Evolutionary conservation across 2,888 invertebrate species (phyloP).

Genomic region (Notodonta dromedarius): DNA sequence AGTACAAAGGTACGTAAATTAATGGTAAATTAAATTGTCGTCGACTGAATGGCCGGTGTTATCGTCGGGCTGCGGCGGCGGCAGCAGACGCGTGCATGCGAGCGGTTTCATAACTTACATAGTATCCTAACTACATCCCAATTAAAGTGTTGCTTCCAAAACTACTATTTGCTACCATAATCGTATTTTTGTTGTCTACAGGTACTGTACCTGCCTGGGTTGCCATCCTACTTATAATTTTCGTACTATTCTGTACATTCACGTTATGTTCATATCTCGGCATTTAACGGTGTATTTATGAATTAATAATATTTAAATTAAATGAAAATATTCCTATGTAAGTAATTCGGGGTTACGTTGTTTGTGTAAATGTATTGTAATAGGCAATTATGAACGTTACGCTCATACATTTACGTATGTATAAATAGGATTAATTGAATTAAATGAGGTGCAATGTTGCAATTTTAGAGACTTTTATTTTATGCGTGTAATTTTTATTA

Average conservation of each 20-base stretch:
- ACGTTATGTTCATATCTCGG: slow-evolving; percentile 93
- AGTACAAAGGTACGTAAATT: too few relatives aligned
- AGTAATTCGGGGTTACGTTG: slow-evolving; percentile 57
- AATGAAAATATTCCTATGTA: slow-evolving; percentile 44
- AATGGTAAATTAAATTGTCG: too few relatives aligned
- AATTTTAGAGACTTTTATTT: slow-evolving; percentile 36
- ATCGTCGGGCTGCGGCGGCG: too few relatives aligned
- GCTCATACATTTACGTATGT: slow-evolving; percentile 67
- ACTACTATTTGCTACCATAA: too few relatives aligned
- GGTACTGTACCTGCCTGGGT: slow-evolving; percentile 93
- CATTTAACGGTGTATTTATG: slow-evolving; percentile 77
- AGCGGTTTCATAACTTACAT: too few relatives aligned
- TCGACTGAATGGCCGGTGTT: too few relatives aligned
- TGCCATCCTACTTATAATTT: slow-evolving; percentile 89
- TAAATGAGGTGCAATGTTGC: slow-evolving; percentile 69
- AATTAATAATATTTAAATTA: slow-evolving; percentile 41
- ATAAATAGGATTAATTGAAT: slow-evolving; percentile 73
- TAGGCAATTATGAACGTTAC: slow-evolving; percentile 61
- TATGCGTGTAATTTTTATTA: too few relatives aligned
- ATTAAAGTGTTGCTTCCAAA: too few relatives aligned
- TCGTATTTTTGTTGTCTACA: slow-evolving; percentile 57
- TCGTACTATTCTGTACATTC: slow-evolving; percentile 91
- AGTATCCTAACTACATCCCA: too few relatives aligned
- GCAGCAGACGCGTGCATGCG: too few relatives aligned
- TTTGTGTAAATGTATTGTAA: slow-evolving; percentile 48